Conservation (phyloP, 2,888 invertebrate species). For the Amaurobius ferox region DNA sequence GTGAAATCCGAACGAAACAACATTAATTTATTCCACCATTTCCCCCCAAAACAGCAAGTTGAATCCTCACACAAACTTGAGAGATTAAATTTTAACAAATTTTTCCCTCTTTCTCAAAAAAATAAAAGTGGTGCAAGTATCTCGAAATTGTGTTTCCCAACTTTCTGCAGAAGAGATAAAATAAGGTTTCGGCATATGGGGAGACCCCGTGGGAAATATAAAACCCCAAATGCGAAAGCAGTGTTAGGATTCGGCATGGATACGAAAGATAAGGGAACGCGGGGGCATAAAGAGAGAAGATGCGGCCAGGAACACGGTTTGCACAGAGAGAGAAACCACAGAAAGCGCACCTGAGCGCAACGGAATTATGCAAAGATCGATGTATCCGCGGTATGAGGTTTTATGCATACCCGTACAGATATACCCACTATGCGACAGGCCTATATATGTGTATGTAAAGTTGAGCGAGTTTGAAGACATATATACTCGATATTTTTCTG, state of each 20-base stretch:
- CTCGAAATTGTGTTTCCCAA: conserved; percentile 1
- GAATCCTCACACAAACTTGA: neutral
- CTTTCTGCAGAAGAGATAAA: neutral
- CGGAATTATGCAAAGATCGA: neutral
- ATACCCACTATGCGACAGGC: neutral
- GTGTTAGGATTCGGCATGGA: conserved; percentile 22
- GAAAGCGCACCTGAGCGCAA: neutral
- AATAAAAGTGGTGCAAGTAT: conserved; percentile 8
- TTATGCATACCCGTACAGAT: neutral
- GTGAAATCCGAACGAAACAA: too few relatives aligned
- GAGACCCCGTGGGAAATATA: conserved; percentile 62
- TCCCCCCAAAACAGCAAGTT: too few relatives aligned
- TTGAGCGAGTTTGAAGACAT: too few relatives aligned
- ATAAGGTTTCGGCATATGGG: conserved; percentile 32
- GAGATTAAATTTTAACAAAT: neutral
- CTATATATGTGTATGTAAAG: neutral
- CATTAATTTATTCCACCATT: too few relatives aligned
- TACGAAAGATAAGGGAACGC: neutral
- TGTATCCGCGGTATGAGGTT: neutral
- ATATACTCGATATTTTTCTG: too few relatives aligned
- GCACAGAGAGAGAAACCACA: neutral
- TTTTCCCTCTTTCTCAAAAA: neutral
- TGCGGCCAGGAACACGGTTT: neutral
- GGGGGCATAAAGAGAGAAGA: neutral
- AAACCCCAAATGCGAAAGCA: conserved; percentile 61